Evolutionary conservation across 2,113 vertebrate genomes (phyloP).

Genomic region (Mormyrus lacerda): DNA sequence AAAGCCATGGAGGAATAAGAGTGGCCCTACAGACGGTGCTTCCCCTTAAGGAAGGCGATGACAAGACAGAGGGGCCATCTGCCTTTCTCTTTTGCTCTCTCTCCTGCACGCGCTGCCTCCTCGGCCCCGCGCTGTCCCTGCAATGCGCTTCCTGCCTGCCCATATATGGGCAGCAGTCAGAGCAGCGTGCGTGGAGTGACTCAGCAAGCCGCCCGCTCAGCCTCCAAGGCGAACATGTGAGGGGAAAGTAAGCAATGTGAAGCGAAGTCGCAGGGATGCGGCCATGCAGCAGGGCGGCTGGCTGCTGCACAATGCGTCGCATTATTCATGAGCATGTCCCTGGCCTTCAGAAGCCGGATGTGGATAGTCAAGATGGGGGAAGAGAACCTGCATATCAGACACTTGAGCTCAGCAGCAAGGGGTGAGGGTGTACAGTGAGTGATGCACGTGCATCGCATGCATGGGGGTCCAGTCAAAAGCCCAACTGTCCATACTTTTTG

Average conservation of each 20-base stretch:
- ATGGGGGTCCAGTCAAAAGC: neutral
- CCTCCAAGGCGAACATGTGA: constrained; percentile 6
- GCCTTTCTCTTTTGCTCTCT: neutral
- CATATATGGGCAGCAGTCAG: constrained; percentile 16
- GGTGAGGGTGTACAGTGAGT: neutral
- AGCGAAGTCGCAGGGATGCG: neutral
- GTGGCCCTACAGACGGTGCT: neutral
- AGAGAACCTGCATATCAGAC: neutral
- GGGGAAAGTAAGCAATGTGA: neutral
- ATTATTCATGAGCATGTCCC: neutral
- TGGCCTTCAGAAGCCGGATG: neutral
- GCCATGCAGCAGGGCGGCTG: neutral
- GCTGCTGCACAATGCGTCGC: neutral
- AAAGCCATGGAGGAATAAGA: neutral
- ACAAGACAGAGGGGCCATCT: neutral
- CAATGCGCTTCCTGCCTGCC: constrained; percentile 13
- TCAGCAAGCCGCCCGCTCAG: constrained; percentile 17
- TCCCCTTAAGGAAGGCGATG: neutral
- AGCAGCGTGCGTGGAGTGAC: constrained; percentile 11
- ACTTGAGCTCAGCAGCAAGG: neutral
- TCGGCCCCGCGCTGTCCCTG: neutral
- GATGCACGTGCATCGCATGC: neutral
- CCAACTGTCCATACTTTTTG: neutral
- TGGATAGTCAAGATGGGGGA: neutral
- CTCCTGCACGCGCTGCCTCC: neutral